Base-by-base conservation (phyloP, 35 echinoderm and acorn worm genomes). In the Heliocidaris tuberculata region DNA sequence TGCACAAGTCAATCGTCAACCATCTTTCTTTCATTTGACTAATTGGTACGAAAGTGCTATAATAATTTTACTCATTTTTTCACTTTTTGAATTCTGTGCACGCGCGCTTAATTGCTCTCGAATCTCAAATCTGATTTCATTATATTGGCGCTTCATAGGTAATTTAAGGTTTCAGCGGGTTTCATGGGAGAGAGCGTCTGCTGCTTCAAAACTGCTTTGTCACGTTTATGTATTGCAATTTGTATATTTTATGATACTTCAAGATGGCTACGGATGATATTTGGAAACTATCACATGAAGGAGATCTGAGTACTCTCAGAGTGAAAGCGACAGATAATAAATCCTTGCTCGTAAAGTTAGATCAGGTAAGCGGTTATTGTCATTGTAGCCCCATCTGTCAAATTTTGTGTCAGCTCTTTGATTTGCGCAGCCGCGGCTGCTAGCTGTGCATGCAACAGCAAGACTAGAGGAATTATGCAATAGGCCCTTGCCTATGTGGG, bases 221-320 rank as follows among this genome's bases (percentile, higher is more conserved):
- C 65, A 78, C 65, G 65, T 78, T 78, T 78, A n/a, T 56, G 8
- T 78, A 24, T 78, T n/a, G 0, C 21, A 78, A 27, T 78, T 60
- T 78, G 27, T 19, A 7, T 78, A 5, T 56, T 56, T 70, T 70
- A 27, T 52, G 8, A 56, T n/a, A 29, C 65, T 70, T 16, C 27
- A n/a, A 78, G 19, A 89, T 89, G 87, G 87, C 29, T 89, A 42
- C 87, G 16, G 87, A 32, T 47, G 98, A 97, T 31, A 93, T 97
- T 86, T 99, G 98, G 49, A 94, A 60, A n/a, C 78, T 97, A 29
- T 96, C 98, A 61, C 95, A 97, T n/a, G 96, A 96, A 56, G 98
- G 98, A 9, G 94, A 99, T 31, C 90, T 99, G 24, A 56, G 52
- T 30, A 21, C 85, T 11, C 54, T 99, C 71, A 94, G 92, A 86